These are phyloP conservation scores for Lithosia quadra DNA, from an alignment of 2,888 invertebrate species.

Conservation along the genomic window DNA sequence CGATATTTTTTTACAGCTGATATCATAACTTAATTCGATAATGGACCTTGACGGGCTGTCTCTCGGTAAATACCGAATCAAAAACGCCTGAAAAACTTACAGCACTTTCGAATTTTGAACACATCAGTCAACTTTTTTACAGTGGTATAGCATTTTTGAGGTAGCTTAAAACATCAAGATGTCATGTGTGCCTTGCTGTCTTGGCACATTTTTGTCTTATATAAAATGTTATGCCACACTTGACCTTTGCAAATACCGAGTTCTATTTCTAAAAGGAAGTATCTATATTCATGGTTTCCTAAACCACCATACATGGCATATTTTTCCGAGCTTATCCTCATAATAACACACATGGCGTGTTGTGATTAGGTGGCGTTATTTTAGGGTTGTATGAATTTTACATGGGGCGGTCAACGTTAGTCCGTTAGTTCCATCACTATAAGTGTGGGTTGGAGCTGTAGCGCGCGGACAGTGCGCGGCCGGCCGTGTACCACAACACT, in stretches of 20 bases:
- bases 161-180: conserved; percentile 25
- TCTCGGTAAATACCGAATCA: too few species aligned
- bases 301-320: conserved; percentile 41
- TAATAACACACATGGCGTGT: conserved; percentile 70
- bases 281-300: conserved; percentile 52
- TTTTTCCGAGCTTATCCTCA: conserved; percentile 61
- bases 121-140: neutral
- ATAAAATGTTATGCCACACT: conserved; percentile 42
- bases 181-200: conserved; percentile 48
- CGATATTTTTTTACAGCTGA: too few species aligned
- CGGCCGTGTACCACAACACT: conserved; percentile 79
- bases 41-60: too few species aligned
- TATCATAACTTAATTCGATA: too few species aligned
- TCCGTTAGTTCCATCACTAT: conserved; percentile 73
- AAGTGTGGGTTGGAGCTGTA: conserved; percentile 70
- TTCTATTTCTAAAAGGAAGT: conserved; percentile 37
- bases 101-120: neutral
- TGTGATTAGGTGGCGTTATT: conserved; percentile 58
- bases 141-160: conserved; percentile 10
- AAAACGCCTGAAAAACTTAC: neutral
- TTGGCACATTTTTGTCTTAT: conserved; percentile 26
- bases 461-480: conserved; percentile 81
- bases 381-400: conserved; percentile 76
- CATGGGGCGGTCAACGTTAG: conserved; percentile 74
- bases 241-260: conserved; percentile 57